These are phyloP conservation scores for Neodon shergylaensis DNA, from an alignment of 2,113 vertebrate genomes.

Conservation along the genomic window DNA sequence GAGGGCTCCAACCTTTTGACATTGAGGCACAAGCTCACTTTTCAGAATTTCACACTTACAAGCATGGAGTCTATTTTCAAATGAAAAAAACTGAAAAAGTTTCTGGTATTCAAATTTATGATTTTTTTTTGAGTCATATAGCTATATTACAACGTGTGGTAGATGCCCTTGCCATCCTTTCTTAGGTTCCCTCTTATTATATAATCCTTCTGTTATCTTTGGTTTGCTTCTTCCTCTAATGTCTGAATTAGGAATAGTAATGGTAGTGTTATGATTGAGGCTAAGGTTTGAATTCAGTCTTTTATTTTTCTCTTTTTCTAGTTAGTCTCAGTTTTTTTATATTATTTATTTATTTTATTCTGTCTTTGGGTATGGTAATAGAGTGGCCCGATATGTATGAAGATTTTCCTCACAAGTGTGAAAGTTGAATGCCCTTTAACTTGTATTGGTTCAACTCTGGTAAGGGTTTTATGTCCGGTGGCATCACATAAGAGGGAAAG, in stretches of 20 bases:
- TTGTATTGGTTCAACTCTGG: rapidly evolving
- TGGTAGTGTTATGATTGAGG: background rate
- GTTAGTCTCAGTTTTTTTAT: background rate
- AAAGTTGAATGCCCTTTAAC: background rate
- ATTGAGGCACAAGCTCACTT: background rate
- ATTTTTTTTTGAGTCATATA: background rate
- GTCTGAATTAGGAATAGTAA: background rate
- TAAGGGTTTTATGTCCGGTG: background rate
- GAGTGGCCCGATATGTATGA: no score
- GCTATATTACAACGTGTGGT: rapidly evolving
- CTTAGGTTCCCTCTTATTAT: background rate
- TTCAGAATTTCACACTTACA: background rate
- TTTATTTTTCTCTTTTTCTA: background rate
- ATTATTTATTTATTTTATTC: background rate
- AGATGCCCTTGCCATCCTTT: background rate
- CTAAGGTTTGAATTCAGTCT: background rate
- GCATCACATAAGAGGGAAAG: background rate
- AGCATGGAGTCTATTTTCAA: no score
- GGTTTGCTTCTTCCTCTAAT: background rate
- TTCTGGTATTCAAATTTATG: background rate
- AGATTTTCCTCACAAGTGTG: background rate
- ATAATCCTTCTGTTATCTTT: background rate
- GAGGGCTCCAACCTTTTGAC: no score
- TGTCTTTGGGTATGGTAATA: background rate
- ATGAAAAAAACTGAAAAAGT: background rate